Base-by-base conservation (phyloP, 2,888 invertebrate genomes). In the Zootermopsis nevadensis region DNA sequence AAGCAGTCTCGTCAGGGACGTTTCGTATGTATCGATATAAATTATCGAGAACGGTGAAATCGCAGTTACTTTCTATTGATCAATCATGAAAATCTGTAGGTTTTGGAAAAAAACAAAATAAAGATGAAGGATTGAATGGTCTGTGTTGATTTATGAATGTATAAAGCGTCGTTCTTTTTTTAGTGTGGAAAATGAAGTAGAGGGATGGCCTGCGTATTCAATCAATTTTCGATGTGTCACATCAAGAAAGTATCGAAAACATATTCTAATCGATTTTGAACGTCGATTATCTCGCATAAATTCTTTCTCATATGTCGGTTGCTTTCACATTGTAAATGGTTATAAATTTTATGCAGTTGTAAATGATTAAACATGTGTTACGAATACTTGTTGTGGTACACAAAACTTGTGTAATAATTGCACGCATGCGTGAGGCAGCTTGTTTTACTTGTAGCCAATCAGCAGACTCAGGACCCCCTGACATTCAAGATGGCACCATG, bases 401-500 rank as follows among this genome's bases (percentile, higher is more conserved):
- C 31, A 38, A 42, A 10, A n/a, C 31, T 35, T 74, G 15, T 42
- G 10, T 38, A 74, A 74, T 74, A 42, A 74, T 38, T 38, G 27
- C 67, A 81, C 82, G 84, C 85, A 85, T 85, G 85, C 81, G 84
- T 74, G 67, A 33, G 53, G 83, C 77, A 84, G 81, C 83, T 82
- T 83, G 82, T 84, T 84, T 84, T 84, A 84, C 83, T 72, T 81
- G 80, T 88, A 87, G 87, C 87, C 85, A 85, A 86, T 86, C 85
- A 86, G 85, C 83, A 80, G 74, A 82, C 77, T 80, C 83, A 83
- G 85, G 80, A 82, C 66, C 82, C 85, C 85, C 84, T 84, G 85
- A 86, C 85, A 84, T 86, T 86, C 91, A 93, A 93, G 91, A 94
- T 94, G 94, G 94, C 94, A 92, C 94, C 94, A 91, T 93, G 94